Evolutionary conservation across 2,113 vertebrate species (phyloP), one percentile per base, ranked within the genome.

Genomic region (Percopsis transmontana): DNA sequence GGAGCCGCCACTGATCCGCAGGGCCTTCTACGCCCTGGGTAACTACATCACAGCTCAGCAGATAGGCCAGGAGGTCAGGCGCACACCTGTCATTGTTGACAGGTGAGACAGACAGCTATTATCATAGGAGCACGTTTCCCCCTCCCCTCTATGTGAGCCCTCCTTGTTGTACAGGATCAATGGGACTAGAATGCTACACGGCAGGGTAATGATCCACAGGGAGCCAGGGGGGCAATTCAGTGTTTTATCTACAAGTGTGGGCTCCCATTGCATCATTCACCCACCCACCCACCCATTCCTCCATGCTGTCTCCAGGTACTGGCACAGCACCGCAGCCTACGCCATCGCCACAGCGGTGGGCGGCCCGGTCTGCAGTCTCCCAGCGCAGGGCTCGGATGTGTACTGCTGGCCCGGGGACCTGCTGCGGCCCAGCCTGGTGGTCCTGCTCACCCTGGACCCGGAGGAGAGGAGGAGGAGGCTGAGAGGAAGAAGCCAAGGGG

Each of bases 281-380:
- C 21, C 52, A 55, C 52, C 52, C 51, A 42, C 68, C 45, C 23
- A n/a, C 57, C 19, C 55, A 40, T 58, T 33, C 55, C 24, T 9
- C 33, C n/a, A 27, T 12, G 2, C 56, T 72, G 52, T 59, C 55
- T 18, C 15, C 76, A 98, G 97, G 84, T 98, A 93, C 70, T 98
- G 96, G 97, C 97, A 97, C 77, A 99, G 97, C 88, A 97, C 97
- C 0, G 95, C 95, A 40, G 92, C 96, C 1, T 98, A 98, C 0
- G 91, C 94, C 76, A 95, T 98, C 1, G 96, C 95, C 68, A 95
- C 95, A 3, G 95, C 96, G 58, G 89, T 94, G 58, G 88, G 77
- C 0, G 97, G 94, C 1, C 75, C 83, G 6, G 63, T 90, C 11
- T 85, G 82, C 23, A 85, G 94, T 80, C 94, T 98, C 42, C 97